A percentile compares a stretch with the other conserved stretches of the same genome.
Evolutionary conservation across 2,888 invertebrate genomes (phyloP).

Genomic region (Nomada ferruginata): DNA sequence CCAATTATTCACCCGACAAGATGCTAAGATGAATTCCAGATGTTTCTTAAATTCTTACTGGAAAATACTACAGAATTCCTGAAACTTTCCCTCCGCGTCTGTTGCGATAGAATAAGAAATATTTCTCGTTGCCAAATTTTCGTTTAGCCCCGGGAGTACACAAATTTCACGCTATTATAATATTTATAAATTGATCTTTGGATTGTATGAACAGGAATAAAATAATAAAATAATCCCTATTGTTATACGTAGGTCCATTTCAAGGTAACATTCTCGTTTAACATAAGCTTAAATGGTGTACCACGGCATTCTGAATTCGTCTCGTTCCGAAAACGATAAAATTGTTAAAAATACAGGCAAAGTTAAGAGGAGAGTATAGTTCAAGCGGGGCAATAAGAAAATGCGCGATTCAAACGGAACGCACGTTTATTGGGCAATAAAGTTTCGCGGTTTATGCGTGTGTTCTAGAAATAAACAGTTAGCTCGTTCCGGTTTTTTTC

Average conservation of each 20-base stretch:
- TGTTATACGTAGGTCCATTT: too few species aligned
- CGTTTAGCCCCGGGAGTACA: too few species aligned
- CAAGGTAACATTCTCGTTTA: too few species aligned
- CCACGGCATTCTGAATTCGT: neutral
- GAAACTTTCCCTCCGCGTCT: too few species aligned
- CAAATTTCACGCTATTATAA: too few species aligned
- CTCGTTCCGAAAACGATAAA: neutral
- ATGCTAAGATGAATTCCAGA: neutral
- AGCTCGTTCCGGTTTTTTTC: slow-evolving; percentile 13
- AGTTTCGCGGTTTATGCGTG: slow-evolving; percentile 33
- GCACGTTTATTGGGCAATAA: slow-evolving; percentile 40
- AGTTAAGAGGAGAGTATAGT: slow-evolving; percentile 20
- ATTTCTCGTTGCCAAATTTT: too few species aligned
- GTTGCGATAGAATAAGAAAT: too few species aligned
- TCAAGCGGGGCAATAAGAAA: neutral
- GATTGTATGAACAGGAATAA: too few species aligned
- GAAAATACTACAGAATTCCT: too few species aligned
- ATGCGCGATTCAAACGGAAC: slow-evolving; percentile 26
- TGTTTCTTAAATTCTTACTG: too few species aligned
- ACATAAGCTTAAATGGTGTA: neutral
- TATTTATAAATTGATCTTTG: too few species aligned
- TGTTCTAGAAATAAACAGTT: slow-evolving; percentile 31
- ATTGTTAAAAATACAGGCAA: neutral
- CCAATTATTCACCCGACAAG: slow-evolving; percentile 10
- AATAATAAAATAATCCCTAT: too few species aligned